Evolutionary conservation across 2,888 invertebrate species (phyloP).

Genomic region (Proisotoma minuta): DNA sequence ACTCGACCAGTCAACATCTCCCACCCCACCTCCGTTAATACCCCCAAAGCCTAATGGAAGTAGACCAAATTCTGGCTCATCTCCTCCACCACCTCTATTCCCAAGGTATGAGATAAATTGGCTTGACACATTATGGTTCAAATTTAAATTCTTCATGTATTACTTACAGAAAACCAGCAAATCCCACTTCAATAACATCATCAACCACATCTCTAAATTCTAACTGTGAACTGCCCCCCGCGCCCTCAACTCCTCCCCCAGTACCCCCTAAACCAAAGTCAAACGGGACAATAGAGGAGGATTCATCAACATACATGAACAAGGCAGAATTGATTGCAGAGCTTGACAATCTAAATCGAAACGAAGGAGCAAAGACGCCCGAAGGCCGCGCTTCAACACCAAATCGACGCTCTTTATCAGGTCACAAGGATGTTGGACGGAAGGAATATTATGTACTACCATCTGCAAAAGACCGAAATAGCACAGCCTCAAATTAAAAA

Average conservation of each 20-base stretch:
- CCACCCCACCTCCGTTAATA: slow-evolving; percentile 25
- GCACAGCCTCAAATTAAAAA: background rate
- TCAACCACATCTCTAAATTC: slow-evolving; percentile 7
- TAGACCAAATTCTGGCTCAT: slow-evolving; percentile 12
- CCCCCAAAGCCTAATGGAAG: slow-evolving; percentile 24
- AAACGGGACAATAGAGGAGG: no score
- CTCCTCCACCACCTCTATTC: slow-evolving; percentile 31
- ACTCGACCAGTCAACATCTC: background rate
- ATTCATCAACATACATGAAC: slow-evolving; percentile 36
- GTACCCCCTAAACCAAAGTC: slow-evolving; percentile 38
- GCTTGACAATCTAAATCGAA: slow-evolving; percentile 26
- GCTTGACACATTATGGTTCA: background rate
- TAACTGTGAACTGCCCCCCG: background rate
- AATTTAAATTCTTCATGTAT: background rate
- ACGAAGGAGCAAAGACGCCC: slow-evolving; percentile 21
- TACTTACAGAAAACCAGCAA: background rate
- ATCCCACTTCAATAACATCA: background rate
- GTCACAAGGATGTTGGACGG: slow-evolving; percentile 22
- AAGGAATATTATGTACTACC: slow-evolving; percentile 41
- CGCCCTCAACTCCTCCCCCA: slow-evolving; percentile 31
- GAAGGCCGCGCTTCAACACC: background rate
- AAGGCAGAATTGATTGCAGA: slow-evolving; percentile 32
- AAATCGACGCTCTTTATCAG: slow-evolving; percentile 20
- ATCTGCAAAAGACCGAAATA: slow-evolving; percentile 20
- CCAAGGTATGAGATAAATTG: slow-evolving; percentile 19